Evolutionary conservation across 2,888 invertebrate genomes (phyloP).

Genomic region (Nomada ruficornis): DNA sequence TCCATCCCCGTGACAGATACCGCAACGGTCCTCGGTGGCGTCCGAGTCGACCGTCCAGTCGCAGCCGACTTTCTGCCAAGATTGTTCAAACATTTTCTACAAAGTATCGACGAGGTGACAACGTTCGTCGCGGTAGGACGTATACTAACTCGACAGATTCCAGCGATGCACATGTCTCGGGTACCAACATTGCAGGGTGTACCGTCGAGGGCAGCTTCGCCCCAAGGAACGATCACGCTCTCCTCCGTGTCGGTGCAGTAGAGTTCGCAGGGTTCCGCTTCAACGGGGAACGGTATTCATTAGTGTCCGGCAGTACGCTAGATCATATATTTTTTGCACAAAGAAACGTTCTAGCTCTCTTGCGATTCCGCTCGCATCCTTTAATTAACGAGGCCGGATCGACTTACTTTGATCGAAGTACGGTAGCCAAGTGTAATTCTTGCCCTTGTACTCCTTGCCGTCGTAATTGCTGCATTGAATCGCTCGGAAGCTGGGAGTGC

Average conservation of each 20-base stretch:
- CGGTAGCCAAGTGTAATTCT: slow-evolving; percentile 89
- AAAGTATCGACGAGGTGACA: neutral
- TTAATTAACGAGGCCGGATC: too few species aligned
- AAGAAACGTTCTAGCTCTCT: too few species aligned
- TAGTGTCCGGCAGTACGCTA: slow-evolving; percentile 6
- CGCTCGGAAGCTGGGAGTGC: slow-evolving; percentile 83
- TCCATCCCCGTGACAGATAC: slow-evolving; percentile 89
- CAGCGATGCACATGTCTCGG: slow-evolving; percentile 88
- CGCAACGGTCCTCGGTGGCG: slow-evolving; percentile 88
- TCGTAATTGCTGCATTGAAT: slow-evolving; percentile 85
- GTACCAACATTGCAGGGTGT: slow-evolving; percentile 88
- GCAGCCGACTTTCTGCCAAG: slow-evolving; percentile 87
- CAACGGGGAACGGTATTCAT: slow-evolving; percentile 24
- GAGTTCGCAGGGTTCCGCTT: slow-evolving; percentile 86
- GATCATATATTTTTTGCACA: too few species aligned
- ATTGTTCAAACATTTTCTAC: too few species aligned
- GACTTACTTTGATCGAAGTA: slow-evolving; percentile 89
- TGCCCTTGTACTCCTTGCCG: slow-evolving; percentile 87
- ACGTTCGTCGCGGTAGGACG: too few species aligned
- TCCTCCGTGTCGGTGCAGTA: slow-evolving; percentile 87
- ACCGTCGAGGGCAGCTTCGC: slow-evolving; percentile 87
- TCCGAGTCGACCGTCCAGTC: slow-evolving; percentile 88
- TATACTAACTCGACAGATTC: slow-evolving; percentile 86
- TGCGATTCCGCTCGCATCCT: too few species aligned
- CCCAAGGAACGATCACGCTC: slow-evolving; percentile 86